phyloP scores from a whole-genome alignment of 2,113 vertebrate genomes.

The Tragelaphus strepsiceros region DNA sequence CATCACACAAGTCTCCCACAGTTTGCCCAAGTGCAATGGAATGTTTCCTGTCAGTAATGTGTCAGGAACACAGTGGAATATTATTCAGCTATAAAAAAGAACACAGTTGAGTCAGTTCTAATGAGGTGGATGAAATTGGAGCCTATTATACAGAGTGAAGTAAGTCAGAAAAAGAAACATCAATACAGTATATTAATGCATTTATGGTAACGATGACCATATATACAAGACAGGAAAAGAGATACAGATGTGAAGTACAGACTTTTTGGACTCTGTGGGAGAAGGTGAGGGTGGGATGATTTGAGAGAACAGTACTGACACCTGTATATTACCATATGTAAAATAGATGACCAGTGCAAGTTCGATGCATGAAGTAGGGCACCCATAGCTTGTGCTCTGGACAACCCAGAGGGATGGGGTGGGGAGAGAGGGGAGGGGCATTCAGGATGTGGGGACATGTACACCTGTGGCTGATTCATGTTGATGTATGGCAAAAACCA shows the following conservation, averaged over 20 bases:
- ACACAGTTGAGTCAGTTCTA: not conserved
- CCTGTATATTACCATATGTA: not conserved
- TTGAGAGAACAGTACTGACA: not conserved
- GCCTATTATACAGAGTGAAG: not conserved
- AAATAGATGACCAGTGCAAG: not conserved
- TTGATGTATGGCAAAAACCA: not conserved
- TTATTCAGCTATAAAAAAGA: not conserved
- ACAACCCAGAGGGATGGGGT: not conserved
- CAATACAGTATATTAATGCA: not conserved
- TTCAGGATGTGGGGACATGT: not conserved
- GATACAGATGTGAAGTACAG: not conserved
- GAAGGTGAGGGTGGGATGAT: not conserved
- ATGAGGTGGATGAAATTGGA: not conserved
- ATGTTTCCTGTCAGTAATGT: not conserved
- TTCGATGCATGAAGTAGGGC: not conserved
- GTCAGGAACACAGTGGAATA: not conserved
- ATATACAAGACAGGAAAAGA: not conserved
- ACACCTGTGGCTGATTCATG: not conserved
- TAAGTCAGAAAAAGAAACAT: not conserved
- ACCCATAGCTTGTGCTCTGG: not conserved
- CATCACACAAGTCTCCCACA: not conserved
- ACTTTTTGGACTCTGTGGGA: not conserved
- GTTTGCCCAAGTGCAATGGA: not conserved
- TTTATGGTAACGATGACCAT: not conserved
- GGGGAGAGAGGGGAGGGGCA: not conserved